phyloP scores from a whole-genome alignment of 2,888 invertebrate genomes.

The Acleris sparsana region DNA sequence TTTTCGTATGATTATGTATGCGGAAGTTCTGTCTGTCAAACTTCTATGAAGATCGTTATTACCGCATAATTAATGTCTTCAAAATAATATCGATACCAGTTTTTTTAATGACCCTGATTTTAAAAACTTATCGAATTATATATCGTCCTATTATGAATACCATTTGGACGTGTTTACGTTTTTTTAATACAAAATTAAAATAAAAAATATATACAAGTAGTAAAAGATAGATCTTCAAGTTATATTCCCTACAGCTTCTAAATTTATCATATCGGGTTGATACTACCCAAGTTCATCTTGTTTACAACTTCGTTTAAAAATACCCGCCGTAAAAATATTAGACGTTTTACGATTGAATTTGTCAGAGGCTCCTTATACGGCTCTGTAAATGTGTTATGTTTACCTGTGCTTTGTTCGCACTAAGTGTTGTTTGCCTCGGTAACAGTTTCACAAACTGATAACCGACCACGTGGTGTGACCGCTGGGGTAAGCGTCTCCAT shows the following conservation, averaged over 20 bases:
- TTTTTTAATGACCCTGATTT: conserved; percentile 5
- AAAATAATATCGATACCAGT: conserved; percentile 13
- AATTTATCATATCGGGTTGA: too few relatives aligned
- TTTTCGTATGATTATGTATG: neutral
- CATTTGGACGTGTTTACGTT: conserved; percentile 21
- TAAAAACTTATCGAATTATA: conserved; percentile 8
- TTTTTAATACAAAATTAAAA: neutral
- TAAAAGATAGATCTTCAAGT: too few relatives aligned
- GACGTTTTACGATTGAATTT: neutral
- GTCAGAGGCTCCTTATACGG: neutral
- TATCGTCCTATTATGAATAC: conserved; percentile 11
- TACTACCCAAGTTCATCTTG: neutral
- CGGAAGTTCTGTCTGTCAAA: neutral
- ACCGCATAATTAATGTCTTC: conserved; percentile 1
- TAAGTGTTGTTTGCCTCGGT: conserved; percentile 27
- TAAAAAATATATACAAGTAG: too few relatives aligned
- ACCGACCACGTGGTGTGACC: conserved; percentile 59
- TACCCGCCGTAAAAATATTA: conserved; percentile 4
- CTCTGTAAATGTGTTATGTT: neutral
- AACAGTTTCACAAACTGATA: conserved; percentile 59
- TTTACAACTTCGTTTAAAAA: conserved; percentile 3
- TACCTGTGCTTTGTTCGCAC: neutral
- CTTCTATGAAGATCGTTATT: neutral
- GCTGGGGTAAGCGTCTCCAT: conserved; percentile 41
- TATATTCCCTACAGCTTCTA: too few relatives aligned